Percentiles rank a stretch among this genome's conserved stretches.
These are phyloP conservation scores for Cyclura pinguis DNA, from an alignment of 2,797 vertebrate genomes.

Conservation along the genomic window DNA sequence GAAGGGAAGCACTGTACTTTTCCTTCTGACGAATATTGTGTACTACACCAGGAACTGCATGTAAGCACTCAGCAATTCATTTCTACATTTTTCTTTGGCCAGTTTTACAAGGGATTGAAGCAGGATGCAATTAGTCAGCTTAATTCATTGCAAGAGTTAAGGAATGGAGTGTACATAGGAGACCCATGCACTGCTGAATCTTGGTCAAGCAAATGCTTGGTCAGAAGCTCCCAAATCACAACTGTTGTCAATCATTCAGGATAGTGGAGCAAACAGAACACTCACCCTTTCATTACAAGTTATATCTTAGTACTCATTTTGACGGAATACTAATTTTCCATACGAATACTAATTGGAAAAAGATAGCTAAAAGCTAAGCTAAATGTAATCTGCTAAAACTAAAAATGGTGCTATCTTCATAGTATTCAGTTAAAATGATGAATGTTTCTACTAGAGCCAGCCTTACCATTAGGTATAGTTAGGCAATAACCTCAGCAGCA, in stretches of 20 bases:
- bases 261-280: conserved; percentile 44
- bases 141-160: conserved; percentile 61
- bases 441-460: background rate
- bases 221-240: conserved; percentile 15
- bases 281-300: conserved; percentile 28
- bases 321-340: conserved; percentile 4
- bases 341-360: background rate
- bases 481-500: too few species aligned
- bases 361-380: conserved; percentile 11
- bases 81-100: conserved; percentile 50
- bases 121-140: conserved; percentile 58
- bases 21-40: conserved; percentile 48
- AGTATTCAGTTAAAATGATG: background rate
- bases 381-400: background rate
- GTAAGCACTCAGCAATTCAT: conserved; percentile 50
- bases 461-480: too few species aligned
- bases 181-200: conserved; percentile 39
- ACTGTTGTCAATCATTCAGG: conserved; percentile 39
- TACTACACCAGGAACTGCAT: conserved; percentile 44
- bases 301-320: conserved; percentile 34
- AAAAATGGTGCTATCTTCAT: background rate
- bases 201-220: conserved; percentile 26
- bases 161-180: conserved; percentile 46
- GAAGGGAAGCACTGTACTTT: conserved; percentile 35
- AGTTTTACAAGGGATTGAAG: conserved; percentile 54